Evolutionary conservation across 2,797 vertebrate genomes (phyloP).

Genomic region (Gallinago stenura): DNA sequence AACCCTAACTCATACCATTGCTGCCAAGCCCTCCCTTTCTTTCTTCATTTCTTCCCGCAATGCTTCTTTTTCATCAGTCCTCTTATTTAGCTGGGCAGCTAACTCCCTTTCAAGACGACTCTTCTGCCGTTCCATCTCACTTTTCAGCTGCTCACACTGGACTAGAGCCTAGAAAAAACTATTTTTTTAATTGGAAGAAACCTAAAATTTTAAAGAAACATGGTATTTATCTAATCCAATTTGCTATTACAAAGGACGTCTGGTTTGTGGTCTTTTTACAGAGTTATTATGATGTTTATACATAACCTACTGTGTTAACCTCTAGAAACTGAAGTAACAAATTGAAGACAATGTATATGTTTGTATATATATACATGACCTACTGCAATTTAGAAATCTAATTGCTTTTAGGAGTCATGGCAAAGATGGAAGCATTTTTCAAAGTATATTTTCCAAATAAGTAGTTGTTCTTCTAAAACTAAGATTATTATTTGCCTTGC

Average conservation of each 20-base stretch:
- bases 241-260: not conserved
- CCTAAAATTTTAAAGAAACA: not conserved
- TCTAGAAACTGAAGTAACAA: not conserved
- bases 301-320: not conserved
- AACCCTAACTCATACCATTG: conserved; percentile 77
- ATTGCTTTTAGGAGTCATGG: not conserved
- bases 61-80: conserved; percentile 82
- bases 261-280: not conserved
- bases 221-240: not conserved
- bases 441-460: not conserved
- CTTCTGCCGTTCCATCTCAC: conserved; percentile 85
- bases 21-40: conserved; percentile 82
- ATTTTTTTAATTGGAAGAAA: not conserved
- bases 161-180: conserved; percentile 82
- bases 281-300: not conserved
- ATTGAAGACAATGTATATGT: not conserved
- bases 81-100: conserved; percentile 80
- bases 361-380: not conserved
- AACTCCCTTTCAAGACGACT: conserved; percentile 85
- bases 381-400: not conserved
- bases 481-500: not conserved
- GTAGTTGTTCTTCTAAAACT: not conserved
- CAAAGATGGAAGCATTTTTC: not conserved
- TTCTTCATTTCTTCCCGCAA: conserved; percentile 81
- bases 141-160: conserved; percentile 88